Evolutionary conservation across 2,888 invertebrate genomes (phyloP), one percentile per base, ranked within the genome.

Genomic region (Branchipolynoe longqiensis): DNA sequence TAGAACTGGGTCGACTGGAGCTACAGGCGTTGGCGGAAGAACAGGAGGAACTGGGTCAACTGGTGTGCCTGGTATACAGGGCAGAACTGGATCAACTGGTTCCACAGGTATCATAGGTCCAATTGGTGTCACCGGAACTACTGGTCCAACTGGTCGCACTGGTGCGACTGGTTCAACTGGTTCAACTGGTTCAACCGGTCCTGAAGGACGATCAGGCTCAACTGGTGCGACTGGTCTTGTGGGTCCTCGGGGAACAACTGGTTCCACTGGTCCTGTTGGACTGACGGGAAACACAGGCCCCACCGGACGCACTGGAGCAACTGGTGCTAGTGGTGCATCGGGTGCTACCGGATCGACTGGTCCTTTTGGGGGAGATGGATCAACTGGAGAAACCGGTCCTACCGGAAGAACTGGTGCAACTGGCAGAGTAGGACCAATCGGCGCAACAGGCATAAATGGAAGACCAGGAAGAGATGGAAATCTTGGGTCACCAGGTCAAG

Each of bases 331-430:
- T 58, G 85, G 86, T 28, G n/a, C 33, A n/a, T 56, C 58, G 28
- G 87, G 87, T n/a, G 40, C 25, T 3, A 86, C 84, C 28, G 87
- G 87, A 48, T 2, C 73, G 18, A 74, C 58, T 40, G 88, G 88
- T 56, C 64, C 12, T 28, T 25, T 12, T 54, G 88, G 88, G 25
- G 1, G 38, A 0, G 59, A 81, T n/a, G 88, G 88, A 36, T 41
- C 69, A 22, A 85, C 85, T 54, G 88, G 88, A 33, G 22, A 62
- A 1, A 69, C 58, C n/a, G 86, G 86, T 14, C 38, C 64, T 33
- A 56, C 78, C 18, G 85, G 85, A 0, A n/a, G 85, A n/a, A 83
- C 64, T 33, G 86, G 86, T 8, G 59, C 73, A 6, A 86, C 40
- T 41, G 86, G 86, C 22, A n/a, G 36, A 40, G 33, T 41, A 25